Base-by-base conservation (phyloP, 1,140 invertebrate genomes). In the Eupeodes corollae region DNA sequence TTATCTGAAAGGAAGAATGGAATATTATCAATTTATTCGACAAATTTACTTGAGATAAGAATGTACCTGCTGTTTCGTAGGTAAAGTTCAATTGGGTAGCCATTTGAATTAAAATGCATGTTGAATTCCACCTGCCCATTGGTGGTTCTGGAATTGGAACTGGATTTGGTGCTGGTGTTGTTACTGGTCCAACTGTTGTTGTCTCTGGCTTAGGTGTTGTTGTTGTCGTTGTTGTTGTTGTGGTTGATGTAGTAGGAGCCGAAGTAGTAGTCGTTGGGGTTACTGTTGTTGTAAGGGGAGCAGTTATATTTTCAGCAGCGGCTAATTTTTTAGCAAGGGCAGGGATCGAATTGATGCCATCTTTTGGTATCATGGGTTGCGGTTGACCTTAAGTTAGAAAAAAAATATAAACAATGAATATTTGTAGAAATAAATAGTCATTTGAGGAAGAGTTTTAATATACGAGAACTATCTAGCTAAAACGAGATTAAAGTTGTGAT, bases 31-130 rank as follows among this genome's bases (percentile, higher is more conserved):
- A 42, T 21, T 16, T 21, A 42, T 19, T 19, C 26, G 6, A 9
- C 14, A 21, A 21, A 6, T 21, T 10, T 40, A 2, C n/a, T 38
- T 46, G 10, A 14, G 15, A 8, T 35, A 45, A 34, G 16, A 15
- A 47, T 15, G 6, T 56, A 59, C 70, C 62, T 46, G 58, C 61
- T 30, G 65, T 70, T 15, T 56, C 52, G 53, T 80, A 79, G 6
- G 72, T 75, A 32, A 83, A 62, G 54, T 78, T 79, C 12, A 83
- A 58, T 46, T 79, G 74, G 11, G 73, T 71, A 5, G 78, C 78
- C 75, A 83, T 78, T 59, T 76, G 65, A 2, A 79, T 57, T 13
- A 82, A 57, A 35, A 84, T 73, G 55, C 80, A 82, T 6, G 72
- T 72, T 3, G 66, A 58, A 37, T 59, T 66, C 80, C 80, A 83